phyloP scores from a whole-genome alignment of 2,113 vertebrate species.

The Dipodomys spectabilis region DNA sequence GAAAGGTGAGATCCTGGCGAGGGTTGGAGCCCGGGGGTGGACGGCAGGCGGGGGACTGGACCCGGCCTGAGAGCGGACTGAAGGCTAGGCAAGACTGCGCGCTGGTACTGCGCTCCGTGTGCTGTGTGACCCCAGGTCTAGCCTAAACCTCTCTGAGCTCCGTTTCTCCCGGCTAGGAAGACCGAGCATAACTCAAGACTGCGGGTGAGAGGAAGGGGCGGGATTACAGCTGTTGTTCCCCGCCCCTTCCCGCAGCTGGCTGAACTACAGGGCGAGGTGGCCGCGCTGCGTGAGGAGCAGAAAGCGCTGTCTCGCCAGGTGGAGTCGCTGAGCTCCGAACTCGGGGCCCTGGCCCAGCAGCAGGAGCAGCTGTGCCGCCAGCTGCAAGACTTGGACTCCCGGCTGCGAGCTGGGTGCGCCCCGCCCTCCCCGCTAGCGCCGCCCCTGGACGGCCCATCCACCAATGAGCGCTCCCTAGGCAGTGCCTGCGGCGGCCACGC shows the following conservation, averaged over 20 bases:
- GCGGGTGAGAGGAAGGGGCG: background rate
- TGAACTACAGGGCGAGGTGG: slow-evolving; percentile 86
- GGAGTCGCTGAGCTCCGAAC: slow-evolving; percentile 72
- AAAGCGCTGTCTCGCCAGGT: slow-evolving; percentile 80
- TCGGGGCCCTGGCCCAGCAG: slow-evolving; percentile 51
- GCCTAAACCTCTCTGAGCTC: background rate
- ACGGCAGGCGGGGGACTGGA: background rate
- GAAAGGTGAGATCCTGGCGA: slow-evolving; percentile 76
- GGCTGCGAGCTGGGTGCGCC: slow-evolving; percentile 52
- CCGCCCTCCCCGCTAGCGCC: background rate
- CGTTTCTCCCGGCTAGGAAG: background rate
- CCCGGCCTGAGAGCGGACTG: background rate
- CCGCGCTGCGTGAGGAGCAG: slow-evolving; percentile 85
- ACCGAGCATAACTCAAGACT: too few species aligned
- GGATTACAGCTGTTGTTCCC: background rate
- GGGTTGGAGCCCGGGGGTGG: too few species aligned
- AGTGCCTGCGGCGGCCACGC: too few species aligned
- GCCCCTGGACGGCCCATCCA: too few species aligned
- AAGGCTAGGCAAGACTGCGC: background rate
- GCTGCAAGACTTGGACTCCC: slow-evolving; percentile 51
- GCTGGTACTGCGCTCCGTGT: background rate
- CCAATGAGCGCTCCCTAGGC: too few species aligned
- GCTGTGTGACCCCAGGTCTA: background rate
- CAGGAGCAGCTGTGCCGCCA: slow-evolving; percentile 58
- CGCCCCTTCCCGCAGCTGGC: slow-evolving; percentile 79